phyloP scores from a whole-genome alignment of 2,113 vertebrate species.

The Ictidomys tridecemlineatus region DNA sequence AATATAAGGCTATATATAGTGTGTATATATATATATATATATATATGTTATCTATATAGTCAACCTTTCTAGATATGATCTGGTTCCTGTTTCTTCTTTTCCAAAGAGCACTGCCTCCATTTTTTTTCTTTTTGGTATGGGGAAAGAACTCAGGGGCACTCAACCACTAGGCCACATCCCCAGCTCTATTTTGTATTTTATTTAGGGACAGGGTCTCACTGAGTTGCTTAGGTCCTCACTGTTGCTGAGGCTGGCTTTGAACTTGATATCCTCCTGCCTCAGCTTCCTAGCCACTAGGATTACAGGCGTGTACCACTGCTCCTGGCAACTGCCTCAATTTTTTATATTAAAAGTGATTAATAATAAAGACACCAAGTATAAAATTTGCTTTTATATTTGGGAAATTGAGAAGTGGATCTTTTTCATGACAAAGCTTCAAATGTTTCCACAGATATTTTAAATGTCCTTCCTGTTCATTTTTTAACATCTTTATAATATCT shows the following conservation, averaged over 20 bases:
- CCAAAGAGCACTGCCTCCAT: not conserved
- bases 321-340: too few species aligned
- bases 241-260: too few species aligned
- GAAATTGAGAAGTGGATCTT: not conserved
- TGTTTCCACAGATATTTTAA: not conserved
- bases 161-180: too few species aligned
- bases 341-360: not conserved
- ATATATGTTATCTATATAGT: not conserved
- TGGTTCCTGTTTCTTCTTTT: slow-evolving; percentile 17
- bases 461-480: not conserved
- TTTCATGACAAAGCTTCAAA: not conserved
- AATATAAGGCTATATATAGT: not conserved
- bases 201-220: too few species aligned
- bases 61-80: not conserved
- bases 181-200: too few species aligned
- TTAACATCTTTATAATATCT: not conserved
- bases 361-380: not conserved
- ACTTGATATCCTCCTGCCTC: too few species aligned
- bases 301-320: too few species aligned
- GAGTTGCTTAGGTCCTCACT: too few species aligned
- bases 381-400: slow-evolving; percentile 5
- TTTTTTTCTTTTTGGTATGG: not conserved
- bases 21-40: too few species aligned
- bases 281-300: too few species aligned
- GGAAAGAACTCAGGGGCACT: too few species aligned